Evolutionary conservation across 2,113 vertebrate species (phyloP).

Genomic region (Calidris pygmaea): DNA sequence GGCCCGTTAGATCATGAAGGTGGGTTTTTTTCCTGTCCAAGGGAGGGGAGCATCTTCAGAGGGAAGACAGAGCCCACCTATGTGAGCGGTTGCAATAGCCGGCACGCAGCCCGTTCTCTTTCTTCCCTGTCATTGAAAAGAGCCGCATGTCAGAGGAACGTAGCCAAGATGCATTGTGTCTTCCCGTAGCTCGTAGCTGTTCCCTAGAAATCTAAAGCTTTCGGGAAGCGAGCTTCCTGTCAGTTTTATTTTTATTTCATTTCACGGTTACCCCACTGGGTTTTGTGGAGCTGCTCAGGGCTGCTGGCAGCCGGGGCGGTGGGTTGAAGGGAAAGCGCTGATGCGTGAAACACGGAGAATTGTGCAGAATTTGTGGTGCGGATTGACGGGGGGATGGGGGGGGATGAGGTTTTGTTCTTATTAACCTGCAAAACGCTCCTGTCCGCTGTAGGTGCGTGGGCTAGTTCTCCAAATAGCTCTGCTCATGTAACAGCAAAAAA

Average conservation of each 20-base stretch:
- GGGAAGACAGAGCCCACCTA: background rate
- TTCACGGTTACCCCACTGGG: conserved; percentile 2
- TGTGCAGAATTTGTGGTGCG: background rate
- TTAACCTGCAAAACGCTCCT: background rate
- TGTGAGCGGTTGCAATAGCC: background rate
- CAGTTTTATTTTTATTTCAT: background rate
- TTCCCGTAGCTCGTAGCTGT: background rate
- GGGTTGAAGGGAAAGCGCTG: background rate
- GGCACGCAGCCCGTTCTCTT: rapidly evolving
- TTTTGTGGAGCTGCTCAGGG: conserved; percentile 7
- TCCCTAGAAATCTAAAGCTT: conserved; percentile 8
- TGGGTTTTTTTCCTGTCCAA: background rate
- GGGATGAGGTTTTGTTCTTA: background rate
- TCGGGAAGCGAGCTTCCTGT: conserved; percentile 24
- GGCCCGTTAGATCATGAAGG: background rate
- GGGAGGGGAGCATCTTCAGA: background rate
- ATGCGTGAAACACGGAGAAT: background rate
- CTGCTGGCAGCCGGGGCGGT: background rate
- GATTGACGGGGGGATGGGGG: too few species aligned
- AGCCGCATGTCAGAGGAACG: background rate
- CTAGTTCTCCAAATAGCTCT: background rate
- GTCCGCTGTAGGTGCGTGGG: background rate
- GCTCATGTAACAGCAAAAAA: background rate
- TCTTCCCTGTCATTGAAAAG: background rate
- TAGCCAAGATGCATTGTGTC: background rate